Percentiles rank a stretch among this genome's conserved stretches.
phyloP scores from a whole-genome alignment of 2,797 vertebrate species.

The Merluccius polli region DNA sequence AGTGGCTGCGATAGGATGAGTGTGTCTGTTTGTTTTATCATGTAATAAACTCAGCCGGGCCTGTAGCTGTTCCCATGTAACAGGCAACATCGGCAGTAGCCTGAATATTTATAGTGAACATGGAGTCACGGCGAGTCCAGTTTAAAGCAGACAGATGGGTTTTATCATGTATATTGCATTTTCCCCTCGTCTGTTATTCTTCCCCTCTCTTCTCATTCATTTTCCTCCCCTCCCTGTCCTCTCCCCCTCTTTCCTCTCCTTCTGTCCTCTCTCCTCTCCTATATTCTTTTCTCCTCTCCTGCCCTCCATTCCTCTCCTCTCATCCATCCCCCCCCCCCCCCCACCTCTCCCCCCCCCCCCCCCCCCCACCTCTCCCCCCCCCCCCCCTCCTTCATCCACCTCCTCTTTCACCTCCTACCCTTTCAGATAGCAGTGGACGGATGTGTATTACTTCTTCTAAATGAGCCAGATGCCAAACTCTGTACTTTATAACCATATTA shows the following conservation, averaged over 20 bases:
- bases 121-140: no score
- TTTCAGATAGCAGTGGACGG: constrained; percentile 24
- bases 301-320: constrained; percentile 1
- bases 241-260: neutral
- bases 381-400: neutral
- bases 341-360: neutral
- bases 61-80: no score
- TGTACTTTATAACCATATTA: constrained; percentile 21
- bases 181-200: neutral
- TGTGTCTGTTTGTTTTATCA: no score
- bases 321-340: neutral
- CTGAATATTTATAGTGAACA: no score
- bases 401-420: neutral
- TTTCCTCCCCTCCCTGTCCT: neutral
- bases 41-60: no score
- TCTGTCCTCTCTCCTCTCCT: neutral
- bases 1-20: no score
- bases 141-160: no score
- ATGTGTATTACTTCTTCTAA: constrained; percentile 35
- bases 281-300: neutral
- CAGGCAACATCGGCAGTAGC: no score
- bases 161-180: neutral
- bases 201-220: constrained; percentile 9
- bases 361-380: neutral
- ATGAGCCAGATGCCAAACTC: constrained; percentile 48